Evolutionary conservation across 2,888 invertebrate genomes (phyloP).

Genomic region (Amphipyra berbera): DNA sequence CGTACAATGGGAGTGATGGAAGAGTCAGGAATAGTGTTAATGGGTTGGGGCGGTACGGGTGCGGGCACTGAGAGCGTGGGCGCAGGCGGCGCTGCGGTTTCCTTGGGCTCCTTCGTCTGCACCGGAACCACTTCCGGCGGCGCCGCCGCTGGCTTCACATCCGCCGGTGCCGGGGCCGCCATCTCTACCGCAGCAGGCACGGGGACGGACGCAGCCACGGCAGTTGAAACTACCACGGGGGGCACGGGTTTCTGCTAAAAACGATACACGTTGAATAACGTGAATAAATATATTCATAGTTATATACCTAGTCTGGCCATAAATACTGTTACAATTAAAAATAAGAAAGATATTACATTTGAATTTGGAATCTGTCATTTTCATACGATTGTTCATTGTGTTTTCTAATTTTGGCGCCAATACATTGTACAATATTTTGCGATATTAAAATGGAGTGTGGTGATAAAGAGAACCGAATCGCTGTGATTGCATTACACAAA

Average conservation of each 20-base stretch:
- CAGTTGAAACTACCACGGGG: conserved; percentile 54
- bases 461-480: too few relatives aligned
- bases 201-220: conserved; percentile 37
- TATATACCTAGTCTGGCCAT: too few relatives aligned
- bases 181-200: conserved; percentile 19
- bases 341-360: too few relatives aligned
- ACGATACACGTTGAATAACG: conserved; percentile 8
- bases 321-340: too few relatives aligned
- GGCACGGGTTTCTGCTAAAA: conserved; percentile 69
- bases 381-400: too few relatives aligned
- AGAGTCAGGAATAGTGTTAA: conserved; percentile 64
- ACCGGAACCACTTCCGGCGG: conserved; percentile 49
- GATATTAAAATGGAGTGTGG: too few relatives aligned
- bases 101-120: conserved; percentile 65
- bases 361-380: too few relatives aligned
- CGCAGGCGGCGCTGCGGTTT: conserved; percentile 64
- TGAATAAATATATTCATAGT: conserved; percentile 9
- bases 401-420: too few relatives aligned
- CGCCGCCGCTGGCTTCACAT: conserved; percentile 59
- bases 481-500: too few relatives aligned
- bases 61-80: conserved; percentile 49
- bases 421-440: too few relatives aligned
- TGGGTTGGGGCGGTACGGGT: conserved; percentile 67
- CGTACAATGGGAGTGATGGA: conserved; percentile 66
- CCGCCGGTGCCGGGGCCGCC: conserved; percentile 20